These are phyloP conservation scores for Entosphenus tridentatus DNA, from an alignment of 2,113 vertebrate species.

Conservation along the genomic window DNA sequence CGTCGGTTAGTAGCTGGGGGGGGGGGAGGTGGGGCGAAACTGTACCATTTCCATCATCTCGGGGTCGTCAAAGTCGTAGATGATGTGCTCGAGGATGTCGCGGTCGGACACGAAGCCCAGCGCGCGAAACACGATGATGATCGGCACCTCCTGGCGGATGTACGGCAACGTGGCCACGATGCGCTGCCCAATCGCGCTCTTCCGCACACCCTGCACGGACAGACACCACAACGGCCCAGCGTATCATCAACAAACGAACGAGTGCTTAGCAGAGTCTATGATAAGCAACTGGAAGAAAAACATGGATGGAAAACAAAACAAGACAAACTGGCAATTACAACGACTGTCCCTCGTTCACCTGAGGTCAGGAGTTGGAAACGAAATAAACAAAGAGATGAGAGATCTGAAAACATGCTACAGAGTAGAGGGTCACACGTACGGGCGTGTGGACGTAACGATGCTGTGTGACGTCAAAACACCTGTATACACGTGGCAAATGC, in stretches of 20 bases:
- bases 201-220: conserved; percentile 59
- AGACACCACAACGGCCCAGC: too few species aligned
- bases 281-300: too few species aligned
- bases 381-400: too few species aligned
- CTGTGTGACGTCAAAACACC: too few species aligned
- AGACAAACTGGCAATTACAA: background rate
- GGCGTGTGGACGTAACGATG: too few species aligned
- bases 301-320: background rate
- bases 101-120: conserved; percentile 88
- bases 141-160: conserved; percentile 95
- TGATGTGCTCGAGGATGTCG: conserved; percentile 95
- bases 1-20: too few species aligned
- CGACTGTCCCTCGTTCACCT: background rate
- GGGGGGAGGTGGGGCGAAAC: background rate
- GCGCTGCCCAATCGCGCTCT: conserved; percentile 90
- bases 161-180: conserved; percentile 89
- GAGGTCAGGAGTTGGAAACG: too few species aligned
- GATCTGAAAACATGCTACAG: too few species aligned
- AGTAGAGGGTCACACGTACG: too few species aligned
- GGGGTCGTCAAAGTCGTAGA: conserved; percentile 94
- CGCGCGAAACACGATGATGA: conserved; percentile 91
- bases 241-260: too few species aligned
- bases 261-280: too few species aligned
- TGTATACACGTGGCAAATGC: too few species aligned
- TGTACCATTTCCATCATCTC: conserved; percentile 99